Conservation (phyloP, 2,113 vertebrate genomes). For the Pomatorhinus ruficollis region DNA sequence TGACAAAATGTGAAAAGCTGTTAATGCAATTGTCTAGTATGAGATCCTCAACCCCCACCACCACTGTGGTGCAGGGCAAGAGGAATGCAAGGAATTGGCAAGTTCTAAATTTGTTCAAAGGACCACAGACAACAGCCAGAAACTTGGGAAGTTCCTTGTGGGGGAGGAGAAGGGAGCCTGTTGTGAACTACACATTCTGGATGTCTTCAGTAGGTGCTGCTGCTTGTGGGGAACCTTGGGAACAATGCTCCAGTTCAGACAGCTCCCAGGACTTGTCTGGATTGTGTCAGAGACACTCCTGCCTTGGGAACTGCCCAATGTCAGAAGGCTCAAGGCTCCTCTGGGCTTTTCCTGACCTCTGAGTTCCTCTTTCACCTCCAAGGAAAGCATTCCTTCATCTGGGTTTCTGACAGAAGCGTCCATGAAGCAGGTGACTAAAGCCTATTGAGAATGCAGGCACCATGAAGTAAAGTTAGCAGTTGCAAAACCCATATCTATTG, state of each 20-base stretch:
- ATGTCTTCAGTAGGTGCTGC: neutral
- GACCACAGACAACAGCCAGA: neutral
- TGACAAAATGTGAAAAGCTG: neutral
- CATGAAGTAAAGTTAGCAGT: neutral
- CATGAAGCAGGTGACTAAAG: neutral
- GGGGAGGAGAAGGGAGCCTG: neutral
- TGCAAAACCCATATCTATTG: neutral
- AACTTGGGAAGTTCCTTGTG: neutral
- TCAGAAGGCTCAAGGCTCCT: neutral
- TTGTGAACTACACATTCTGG: fast-evolving
- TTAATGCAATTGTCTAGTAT: neutral
- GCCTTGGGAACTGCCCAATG: neutral
- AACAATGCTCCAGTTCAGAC: neutral
- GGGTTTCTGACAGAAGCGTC: neutral
- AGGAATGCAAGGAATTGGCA: neutral
- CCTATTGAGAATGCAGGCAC: neutral
- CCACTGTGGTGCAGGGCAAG: neutral
- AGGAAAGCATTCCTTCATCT: neutral
- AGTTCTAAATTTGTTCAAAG: neutral
- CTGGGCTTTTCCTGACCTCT: neutral
- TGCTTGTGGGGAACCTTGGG: neutral
- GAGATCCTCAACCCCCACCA: neutral
- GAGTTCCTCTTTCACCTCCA: neutral
- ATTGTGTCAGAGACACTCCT: neutral
- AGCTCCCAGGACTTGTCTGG: neutral